Conservation (phyloP, 2,797 vertebrate genomes). For the Pachyuromys duprasi region DNA sequence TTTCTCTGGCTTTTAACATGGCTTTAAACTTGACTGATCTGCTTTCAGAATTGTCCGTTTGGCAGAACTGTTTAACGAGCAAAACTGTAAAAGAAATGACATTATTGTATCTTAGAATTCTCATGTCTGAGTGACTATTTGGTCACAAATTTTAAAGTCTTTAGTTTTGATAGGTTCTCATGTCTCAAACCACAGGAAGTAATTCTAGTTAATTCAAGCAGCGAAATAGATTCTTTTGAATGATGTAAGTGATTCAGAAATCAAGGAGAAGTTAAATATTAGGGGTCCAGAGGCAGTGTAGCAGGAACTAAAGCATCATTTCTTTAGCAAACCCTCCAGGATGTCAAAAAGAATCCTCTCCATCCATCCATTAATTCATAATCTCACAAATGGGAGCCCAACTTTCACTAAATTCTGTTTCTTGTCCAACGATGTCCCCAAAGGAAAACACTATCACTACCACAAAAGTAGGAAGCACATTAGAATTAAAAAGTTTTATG, state of each 20-base stretch:
- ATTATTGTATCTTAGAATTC: neutral
- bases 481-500: neutral
- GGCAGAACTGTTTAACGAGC: neutral
- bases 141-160: neutral
- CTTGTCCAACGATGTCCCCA: neutral
- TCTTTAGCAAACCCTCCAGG: neutral
- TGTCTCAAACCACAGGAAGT: neutral
- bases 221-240: neutral
- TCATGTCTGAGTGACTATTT: neutral
- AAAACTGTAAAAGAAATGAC: neutral
- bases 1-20: slow-evolving; percentile 33
- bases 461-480: neutral
- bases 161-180: neutral
- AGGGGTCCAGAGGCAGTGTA: neutral
- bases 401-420: neutral
- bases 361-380: neutral
- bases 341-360: neutral
- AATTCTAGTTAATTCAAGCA: slow-evolving; percentile 23
- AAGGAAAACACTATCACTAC: neutral
- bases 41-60: neutral
- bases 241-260: neutral
- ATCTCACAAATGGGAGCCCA: neutral
- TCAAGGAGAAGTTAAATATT: slow-evolving; percentile 5
- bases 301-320: neutral
- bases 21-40: neutral